These are phyloP conservation scores for Aethes cnicana DNA, from an alignment of 2,888 invertebrate species.

Conservation along the genomic window DNA sequence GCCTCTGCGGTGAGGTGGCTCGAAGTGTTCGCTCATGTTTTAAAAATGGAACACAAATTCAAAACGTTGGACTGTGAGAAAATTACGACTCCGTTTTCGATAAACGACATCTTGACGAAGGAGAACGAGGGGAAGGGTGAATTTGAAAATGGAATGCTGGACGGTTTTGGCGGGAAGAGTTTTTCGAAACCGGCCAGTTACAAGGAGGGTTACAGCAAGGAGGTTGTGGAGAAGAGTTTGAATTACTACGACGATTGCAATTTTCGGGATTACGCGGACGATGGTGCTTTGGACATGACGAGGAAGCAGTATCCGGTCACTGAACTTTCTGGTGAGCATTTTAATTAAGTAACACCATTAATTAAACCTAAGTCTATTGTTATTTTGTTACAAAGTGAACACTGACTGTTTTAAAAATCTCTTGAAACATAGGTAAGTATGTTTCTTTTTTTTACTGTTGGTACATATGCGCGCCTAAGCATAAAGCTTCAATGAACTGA, in stretches of 20 bases:
- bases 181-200: constrained; percentile 53
- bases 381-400: too few relatives aligned
- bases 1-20: constrained; percentile 75
- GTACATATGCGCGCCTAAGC: too few relatives aligned
- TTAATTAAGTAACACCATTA: too few relatives aligned
- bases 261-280: constrained; percentile 65
- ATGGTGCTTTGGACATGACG: constrained; percentile 77
- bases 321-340: constrained; percentile 66
- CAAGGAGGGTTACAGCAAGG: constrained; percentile 60
- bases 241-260: constrained; percentile 71
- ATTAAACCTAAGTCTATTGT: too few relatives aligned
- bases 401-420: constrained; percentile 3
- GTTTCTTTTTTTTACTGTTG: too few relatives aligned
- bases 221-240: constrained; percentile 64
- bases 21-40: constrained; percentile 55
- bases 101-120: constrained; percentile 87
- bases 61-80: constrained; percentile 72
- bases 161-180: constrained; percentile 66
- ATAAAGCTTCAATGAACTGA: too few relatives aligned
- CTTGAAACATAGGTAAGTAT: too few relatives aligned
- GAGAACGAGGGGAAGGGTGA: constrained; percentile 74
- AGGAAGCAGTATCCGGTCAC: constrained; percentile 74
- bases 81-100: constrained; percentile 86
- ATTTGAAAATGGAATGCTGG: constrained; percentile 69
- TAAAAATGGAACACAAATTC: constrained; percentile 71